Conservation (phyloP, 1,140 invertebrate genomes). For the Drosophila nigromelanica region DNA sequence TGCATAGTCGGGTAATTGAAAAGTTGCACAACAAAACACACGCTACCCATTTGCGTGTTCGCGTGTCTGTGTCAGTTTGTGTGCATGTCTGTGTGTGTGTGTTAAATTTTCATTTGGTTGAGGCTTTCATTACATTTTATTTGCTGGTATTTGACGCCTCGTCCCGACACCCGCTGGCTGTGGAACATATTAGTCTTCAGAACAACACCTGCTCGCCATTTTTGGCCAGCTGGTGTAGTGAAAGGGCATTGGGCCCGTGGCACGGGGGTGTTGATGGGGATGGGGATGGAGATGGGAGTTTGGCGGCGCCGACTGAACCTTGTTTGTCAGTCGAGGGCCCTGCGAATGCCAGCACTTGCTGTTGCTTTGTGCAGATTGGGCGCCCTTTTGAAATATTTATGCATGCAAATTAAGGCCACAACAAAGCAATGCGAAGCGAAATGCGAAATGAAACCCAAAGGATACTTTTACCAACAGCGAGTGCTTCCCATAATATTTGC, state of each 20-base stretch:
- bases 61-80: slow-evolving; percentile 5
- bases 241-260: slow-evolving; percentile 2
- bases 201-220: slow-evolving; percentile 25
- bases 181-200: slow-evolving; percentile 13
- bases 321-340: not conserved
- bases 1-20: slow-evolving; percentile 63
- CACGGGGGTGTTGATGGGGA: no score
- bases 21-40: slow-evolving; percentile 56
- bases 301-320: not conserved
- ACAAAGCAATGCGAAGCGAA: slow-evolving; percentile 20
- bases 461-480: not conserved
- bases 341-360: slow-evolving; percentile 1
- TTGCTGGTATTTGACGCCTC: slow-evolving; percentile 43
- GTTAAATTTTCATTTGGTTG: slow-evolving; percentile 63
- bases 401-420: slow-evolving; percentile 66
- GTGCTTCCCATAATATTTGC: slow-evolving; percentile 1
- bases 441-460: slow-evolving; percentile 23
- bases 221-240: slow-evolving; percentile 15
- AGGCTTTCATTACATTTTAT: slow-evolving; percentile 68
- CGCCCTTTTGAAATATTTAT: slow-evolving; percentile 67
- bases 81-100: slow-evolving; percentile 6
- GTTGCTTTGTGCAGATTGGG: slow-evolving; percentile 21
- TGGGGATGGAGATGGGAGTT: no score
- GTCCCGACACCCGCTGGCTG: not conserved
- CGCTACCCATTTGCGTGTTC: not conserved